Evolutionary conservation across 2,888 invertebrate species (phyloP).

Genomic region (Philereme transversata): DNA sequence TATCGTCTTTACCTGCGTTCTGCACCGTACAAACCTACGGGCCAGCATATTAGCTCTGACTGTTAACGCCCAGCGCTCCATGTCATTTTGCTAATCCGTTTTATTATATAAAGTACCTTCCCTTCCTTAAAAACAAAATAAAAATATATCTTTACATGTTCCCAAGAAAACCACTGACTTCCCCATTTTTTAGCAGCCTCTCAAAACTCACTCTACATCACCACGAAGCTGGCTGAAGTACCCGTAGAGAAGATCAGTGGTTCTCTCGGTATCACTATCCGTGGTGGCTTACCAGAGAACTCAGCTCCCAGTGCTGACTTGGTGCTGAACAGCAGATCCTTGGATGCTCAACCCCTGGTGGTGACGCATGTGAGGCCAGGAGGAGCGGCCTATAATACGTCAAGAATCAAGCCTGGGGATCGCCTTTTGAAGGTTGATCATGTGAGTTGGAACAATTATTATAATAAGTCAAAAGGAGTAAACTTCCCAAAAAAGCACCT

Average conservation of each 20-base stretch:
- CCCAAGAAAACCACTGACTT: not conserved
- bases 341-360: constrained; percentile 89
- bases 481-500: too few species aligned
- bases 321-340: constrained; percentile 82
- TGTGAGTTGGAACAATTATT: constrained; percentile 62
- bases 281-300: constrained; percentile 89
- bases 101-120: too few species aligned
- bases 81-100: too few species aligned
- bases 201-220: constrained; percentile 89
- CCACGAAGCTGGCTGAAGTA: constrained; percentile 91
- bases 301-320: constrained; percentile 83
- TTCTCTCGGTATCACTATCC: constrained; percentile 94
- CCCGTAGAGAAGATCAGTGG: constrained; percentile 91
- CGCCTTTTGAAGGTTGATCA: constrained; percentile 94
- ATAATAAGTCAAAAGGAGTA: too few species aligned
- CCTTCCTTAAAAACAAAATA: too few species aligned
- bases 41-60: too few species aligned
- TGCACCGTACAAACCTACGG: too few species aligned
- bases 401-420: constrained; percentile 95
- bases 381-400: constrained; percentile 95
- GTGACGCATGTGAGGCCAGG: constrained; percentile 95
- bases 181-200: constrained; percentile 72
- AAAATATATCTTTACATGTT: not conserved
- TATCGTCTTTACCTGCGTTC: too few species aligned
- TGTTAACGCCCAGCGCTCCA: too few species aligned